phyloP scores from a whole-genome alignment of 2,888 invertebrate genomes.

The Hemicrepidius hirtus region DNA sequence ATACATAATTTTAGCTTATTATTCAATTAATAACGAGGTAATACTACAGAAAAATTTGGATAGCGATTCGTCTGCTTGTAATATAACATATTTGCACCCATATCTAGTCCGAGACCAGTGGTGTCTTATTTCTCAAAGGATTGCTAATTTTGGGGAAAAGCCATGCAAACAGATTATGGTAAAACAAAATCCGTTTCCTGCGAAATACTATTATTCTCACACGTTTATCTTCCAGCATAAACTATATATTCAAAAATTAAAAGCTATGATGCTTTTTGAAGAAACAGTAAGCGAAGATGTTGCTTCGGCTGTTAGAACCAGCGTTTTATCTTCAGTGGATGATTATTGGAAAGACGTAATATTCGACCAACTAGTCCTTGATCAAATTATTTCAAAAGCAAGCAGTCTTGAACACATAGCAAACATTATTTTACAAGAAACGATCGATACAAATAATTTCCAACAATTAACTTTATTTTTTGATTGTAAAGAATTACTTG shows the following conservation, averaged over 20 bases:
- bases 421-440: slow-evolving; percentile 53
- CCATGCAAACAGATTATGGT: slow-evolving; percentile 66
- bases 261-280: slow-evolving; percentile 65
- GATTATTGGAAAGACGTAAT: slow-evolving; percentile 63
- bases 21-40: slow-evolving; percentile 61
- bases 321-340: slow-evolving; percentile 60
- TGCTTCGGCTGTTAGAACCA: slow-evolving; percentile 58
- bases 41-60: slow-evolving; percentile 57
- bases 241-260: slow-evolving; percentile 67
- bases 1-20: slow-evolving; percentile 64
- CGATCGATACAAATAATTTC: slow-evolving; percentile 25
- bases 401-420: slow-evolving; percentile 45
- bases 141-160: slow-evolving; percentile 69
- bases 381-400: slow-evolving; percentile 60
- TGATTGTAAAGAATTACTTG: slow-evolving; percentile 56
- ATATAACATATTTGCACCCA: slow-evolving; percentile 67
- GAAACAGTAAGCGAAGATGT: slow-evolving; percentile 62
- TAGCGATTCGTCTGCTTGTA: slow-evolving; percentile 62
- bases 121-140: slow-evolving; percentile 68
- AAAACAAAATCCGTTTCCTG: slow-evolving; percentile 43
- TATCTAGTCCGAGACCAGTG: slow-evolving; percentile 68
- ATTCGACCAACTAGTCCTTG: slow-evolving; percentile 63
- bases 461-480: slow-evolving; percentile 13
- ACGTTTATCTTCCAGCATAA: slow-evolving; percentile 65
- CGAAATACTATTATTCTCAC: no score